phyloP scores from a whole-genome alignment of 2,113 vertebrate genomes.

The Thalassarche chlororhynchos region DNA sequence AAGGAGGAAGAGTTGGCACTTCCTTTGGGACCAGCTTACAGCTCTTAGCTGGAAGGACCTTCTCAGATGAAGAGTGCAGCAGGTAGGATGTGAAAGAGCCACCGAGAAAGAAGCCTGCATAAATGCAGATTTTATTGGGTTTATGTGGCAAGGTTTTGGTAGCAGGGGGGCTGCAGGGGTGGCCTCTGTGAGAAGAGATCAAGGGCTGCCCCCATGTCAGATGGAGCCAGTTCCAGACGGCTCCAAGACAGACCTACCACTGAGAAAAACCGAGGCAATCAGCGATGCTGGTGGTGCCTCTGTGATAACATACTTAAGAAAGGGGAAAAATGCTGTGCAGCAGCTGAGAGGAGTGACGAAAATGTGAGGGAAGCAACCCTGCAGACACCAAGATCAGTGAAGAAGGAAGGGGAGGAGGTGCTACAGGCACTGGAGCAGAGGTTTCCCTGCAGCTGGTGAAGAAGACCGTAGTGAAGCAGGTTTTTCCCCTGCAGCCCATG shows the following conservation, averaged over 20 bases:
- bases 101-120: neutral
- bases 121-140: neutral
- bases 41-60: neutral
- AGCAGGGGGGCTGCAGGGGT: neutral
- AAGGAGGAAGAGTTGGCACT: neutral
- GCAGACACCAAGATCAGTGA: neutral
- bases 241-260: neutral
- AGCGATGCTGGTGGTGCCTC: neutral
- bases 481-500: neutral
- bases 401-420: neutral
- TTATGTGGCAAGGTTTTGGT: neutral
- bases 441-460: neutral
- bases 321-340: neutral
- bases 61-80: neutral
- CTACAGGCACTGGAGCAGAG: neutral
- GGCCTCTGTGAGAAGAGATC: neutral
- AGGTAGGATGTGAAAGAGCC: neutral
- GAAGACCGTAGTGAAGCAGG: neutral
- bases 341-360: neutral
- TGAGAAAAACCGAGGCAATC: neutral
- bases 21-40: neutral
- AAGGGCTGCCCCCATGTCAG: neutral
- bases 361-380: neutral
- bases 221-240: neutral
- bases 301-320: neutral